These are phyloP conservation scores for Haliaeetus leucogaster DNA, from an alignment of 2,113 vertebrate species.

Conservation along the genomic window DNA sequence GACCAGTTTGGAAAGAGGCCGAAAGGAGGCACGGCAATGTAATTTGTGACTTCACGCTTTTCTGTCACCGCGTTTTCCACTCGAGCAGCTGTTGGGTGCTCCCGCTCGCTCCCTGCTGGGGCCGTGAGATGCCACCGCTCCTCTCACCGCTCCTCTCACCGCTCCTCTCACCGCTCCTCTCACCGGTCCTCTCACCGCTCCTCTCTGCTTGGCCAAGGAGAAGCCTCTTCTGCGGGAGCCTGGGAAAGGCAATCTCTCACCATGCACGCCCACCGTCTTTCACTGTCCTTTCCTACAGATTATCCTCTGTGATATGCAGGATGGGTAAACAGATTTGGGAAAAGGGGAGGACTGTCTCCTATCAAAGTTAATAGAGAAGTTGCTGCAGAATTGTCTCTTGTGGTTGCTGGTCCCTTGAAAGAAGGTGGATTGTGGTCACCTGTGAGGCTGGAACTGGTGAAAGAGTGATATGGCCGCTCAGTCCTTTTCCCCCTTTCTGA, in stretches of 20 bases:
- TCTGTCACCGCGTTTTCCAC: neutral
- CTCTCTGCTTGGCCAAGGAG: neutral
- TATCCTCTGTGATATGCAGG: neutral
- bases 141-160: neutral
- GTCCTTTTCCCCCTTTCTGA: neutral
- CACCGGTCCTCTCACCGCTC: neutral
- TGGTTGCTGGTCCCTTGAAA: neutral
- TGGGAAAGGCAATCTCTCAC: neutral
- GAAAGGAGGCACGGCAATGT: neutral
- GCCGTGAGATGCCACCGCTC: neutral
- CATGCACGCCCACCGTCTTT: fast-evolving
- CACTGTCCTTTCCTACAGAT: too few relatives aligned
- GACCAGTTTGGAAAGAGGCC: neutral
- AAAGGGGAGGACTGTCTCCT: neutral
- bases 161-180: neutral
- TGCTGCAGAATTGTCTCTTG: neutral
- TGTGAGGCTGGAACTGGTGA: neutral
- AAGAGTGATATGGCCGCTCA: neutral
- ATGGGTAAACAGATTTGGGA: neutral
- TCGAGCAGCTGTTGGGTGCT: neutral
- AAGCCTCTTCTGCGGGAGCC: neutral
- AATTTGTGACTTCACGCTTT: neutral
- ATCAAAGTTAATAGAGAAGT: neutral
- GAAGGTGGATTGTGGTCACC: neutral
- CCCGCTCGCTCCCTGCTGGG: neutral